Evolutionary conservation across 23 tunicate genomes (phyloP), one percentile per base, ranked within the genome.

Genomic region (Ascidia mentula): DNA sequence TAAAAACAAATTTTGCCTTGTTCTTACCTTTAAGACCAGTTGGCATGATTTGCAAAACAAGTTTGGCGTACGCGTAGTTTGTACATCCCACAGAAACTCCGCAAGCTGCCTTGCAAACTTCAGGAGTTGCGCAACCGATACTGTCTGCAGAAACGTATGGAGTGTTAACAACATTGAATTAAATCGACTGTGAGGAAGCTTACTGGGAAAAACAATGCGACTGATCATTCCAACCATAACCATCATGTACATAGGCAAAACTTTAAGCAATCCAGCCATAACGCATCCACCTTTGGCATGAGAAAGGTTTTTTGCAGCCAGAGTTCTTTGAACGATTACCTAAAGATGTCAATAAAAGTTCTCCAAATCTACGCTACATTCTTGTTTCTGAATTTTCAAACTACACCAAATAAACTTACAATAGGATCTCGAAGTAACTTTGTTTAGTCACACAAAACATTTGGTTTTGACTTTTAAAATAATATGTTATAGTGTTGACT

Each of bases 141-240:
- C 35, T 3, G 73, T 91, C 97, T 91, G 69, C 8, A 42, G 45
- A 15, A 79, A 36, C 20, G 15, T 42, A 15, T 42, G 15, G 12
- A 42, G 53, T 42, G 53, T 42, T 42, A 15, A 9, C 15, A 42
- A 9, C 53, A 42, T 42, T 12, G 15, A 15, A 15, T 9, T 15
- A 42, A 42, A 42, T 9, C 12, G 15, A 42, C 53, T 15, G 12
- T 42, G 53, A 42, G 12, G 12, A 15, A 15, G 71, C 88, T 38
- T 53, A 90, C 96, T 80, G 46, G 96, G 86, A 75, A 80, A 85
- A 24, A 81, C 69, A 35, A 91, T 86, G 60, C 97, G 45, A 69
- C 97, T 91, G 72, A 89, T 86, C 99, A 95, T 95, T 17, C 99
- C 99, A 15, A 91, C 96, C 95, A 95, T 89, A 22, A 95, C 90